A percentile compares a stretch with the other conserved stretches of the same genome.
Evolutionary conservation across 1,140 invertebrate species (phyloP).

Genomic region (Zaprionus africanus): DNA sequence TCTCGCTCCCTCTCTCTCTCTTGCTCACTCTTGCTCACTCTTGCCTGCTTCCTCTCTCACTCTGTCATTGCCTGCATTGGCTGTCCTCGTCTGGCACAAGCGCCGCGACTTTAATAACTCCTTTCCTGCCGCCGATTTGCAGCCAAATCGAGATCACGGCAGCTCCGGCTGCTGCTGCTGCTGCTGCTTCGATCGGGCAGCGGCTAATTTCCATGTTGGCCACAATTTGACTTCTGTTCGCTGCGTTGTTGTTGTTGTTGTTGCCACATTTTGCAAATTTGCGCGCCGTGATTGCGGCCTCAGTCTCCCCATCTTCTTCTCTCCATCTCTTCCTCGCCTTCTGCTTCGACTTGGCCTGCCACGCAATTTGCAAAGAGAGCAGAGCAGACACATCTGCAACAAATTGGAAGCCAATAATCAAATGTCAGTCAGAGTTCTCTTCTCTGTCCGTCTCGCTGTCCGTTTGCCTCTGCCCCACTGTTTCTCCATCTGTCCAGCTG

Average conservation of each 20-base stretch:
- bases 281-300: constrained; percentile 66
- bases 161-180: constrained; percentile 35
- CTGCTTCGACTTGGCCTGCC: constrained; percentile 28
- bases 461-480: constrained; percentile 7
- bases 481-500: neutral
- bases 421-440: constrained; percentile 76
- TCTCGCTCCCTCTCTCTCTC: neutral
- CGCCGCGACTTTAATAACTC: constrained; percentile 69
- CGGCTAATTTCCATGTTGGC: constrained; percentile 75
- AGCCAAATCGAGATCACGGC: constrained; percentile 59
- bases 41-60: neutral
- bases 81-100: constrained; percentile 40
- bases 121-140: constrained; percentile 77
- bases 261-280: constrained; percentile 66
- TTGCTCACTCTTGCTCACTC: neutral
- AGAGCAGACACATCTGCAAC: constrained; percentile 67
- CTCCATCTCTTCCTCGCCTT: constrained; percentile 2
- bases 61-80: neutral
- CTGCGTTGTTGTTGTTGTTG: constrained; percentile 8
- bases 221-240: constrained; percentile 82
- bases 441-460: constrained; percentile 7
- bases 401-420: constrained; percentile 84
- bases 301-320: constrained; percentile 1
- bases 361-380: constrained; percentile 67
- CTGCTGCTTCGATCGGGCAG: constrained; percentile 56